Percentiles rank a stretch among this genome's conserved stretches.
Conservation (phyloP, 2,797 vertebrate species). For the Delichon dasypus region DNA sequence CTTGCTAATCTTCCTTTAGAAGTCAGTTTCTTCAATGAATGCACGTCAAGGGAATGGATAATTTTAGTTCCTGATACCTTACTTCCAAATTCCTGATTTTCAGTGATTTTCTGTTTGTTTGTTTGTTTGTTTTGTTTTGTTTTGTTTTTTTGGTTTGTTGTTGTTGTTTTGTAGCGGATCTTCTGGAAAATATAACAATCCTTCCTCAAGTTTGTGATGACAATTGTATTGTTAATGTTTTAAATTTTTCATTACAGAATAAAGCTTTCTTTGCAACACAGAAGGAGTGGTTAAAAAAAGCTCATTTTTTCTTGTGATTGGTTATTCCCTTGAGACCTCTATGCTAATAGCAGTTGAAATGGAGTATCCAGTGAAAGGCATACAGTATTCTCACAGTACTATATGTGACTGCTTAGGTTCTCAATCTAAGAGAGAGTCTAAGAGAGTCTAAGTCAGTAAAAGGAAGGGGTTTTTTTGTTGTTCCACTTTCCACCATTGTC, state of each 20-base stretch:
- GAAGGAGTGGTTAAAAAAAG: background rate
- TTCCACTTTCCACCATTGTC: background rate
- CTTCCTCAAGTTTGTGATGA: background rate
- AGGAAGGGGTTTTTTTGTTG: background rate
- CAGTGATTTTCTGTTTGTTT: background rate
- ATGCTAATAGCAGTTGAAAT: background rate
- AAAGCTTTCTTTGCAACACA: background rate
- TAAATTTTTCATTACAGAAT: background rate
- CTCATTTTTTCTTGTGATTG: background rate
- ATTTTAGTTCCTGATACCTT: background rate
- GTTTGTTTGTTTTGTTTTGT: background rate
- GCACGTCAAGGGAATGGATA: fast-evolving
- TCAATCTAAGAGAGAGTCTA: background rate
- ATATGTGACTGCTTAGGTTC: background rate
- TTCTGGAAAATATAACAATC: background rate
- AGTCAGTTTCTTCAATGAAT: background rate
- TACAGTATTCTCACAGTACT: background rate
- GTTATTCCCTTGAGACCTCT: background rate
- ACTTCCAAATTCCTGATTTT: background rate
- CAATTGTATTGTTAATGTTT: background rate
- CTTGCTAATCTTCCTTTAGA: background rate
- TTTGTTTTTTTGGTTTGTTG: too few relatives aligned
- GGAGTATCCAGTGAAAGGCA: background rate
- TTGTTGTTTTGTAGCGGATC: background rate
- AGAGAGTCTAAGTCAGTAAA: background rate